Evolutionary conservation across 2,797 vertebrate species (phyloP), one percentile per base, ranked within the genome.

Genomic region (Steatocranus sp.): DNA sequence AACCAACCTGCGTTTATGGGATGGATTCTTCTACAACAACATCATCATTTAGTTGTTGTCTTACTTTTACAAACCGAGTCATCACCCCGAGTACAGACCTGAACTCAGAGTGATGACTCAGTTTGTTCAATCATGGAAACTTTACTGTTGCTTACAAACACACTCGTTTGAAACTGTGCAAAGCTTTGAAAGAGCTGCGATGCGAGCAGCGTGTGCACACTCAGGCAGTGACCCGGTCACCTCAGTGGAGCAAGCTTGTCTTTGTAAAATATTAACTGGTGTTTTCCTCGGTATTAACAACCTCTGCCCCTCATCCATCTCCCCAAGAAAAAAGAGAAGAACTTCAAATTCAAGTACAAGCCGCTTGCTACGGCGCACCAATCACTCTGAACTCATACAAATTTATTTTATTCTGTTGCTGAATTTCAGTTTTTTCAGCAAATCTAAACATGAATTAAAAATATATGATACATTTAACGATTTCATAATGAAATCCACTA

Each of bases 191-290:
- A 25, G 49, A 46, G 38, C 49, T 66, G 56, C 23, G n/a, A 80
- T n/a, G 11, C 32, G 46, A 68, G 41, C 11, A 9, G 51, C 50
- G 70, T 3, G 82, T 84, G 75, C 75, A 82, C 75, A 66, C 53
- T 50, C 53, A 76, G 66, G 32, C 41, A 76, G 23, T 83, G 76
- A 83, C 43, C 41, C 15, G 43, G 8, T 78, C 54, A 85, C 34
- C 36, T 25, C 32, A 5, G 12, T 32, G 43, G 49, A 61, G n/a
- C 66, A 32, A 70, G 23, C 23, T 82, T 75, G 51, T 30, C 34
- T 82, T 36, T 83, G 79, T 87, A 32, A 86, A 91, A 73, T 50
- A 90, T 91, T 90, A 86, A 86, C 85, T 63, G 78, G 30, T 11
- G 7, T 51, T 50, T 73, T 23, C 49, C n/a, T 68, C 41, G 10